Evolutionary conservation across 1,140 invertebrate genomes (phyloP).

Genomic region (Lerema accius): DNA sequence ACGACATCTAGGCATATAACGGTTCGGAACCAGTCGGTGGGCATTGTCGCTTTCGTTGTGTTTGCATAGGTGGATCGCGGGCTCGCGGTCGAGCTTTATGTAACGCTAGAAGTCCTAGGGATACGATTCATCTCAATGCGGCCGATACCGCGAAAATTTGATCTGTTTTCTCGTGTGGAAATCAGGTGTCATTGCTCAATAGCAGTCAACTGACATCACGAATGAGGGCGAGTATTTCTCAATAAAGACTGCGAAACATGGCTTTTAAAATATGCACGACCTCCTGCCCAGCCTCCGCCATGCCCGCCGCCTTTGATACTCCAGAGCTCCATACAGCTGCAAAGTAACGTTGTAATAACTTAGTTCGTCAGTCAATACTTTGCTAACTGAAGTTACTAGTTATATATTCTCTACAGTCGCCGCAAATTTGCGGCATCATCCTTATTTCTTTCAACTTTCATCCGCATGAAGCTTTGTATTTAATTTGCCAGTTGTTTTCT

Average conservation of each 20-base stretch:
- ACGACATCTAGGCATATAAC: constrained; percentile 13
- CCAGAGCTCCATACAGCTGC: neutral
- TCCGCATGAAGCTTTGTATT: constrained; percentile 34
- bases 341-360: constrained; percentile 8
- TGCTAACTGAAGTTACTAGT: neutral
- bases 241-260: constrained; percentile 77
- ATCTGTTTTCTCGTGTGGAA: constrained; percentile 76
- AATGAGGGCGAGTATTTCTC: constrained; percentile 78
- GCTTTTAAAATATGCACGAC: constrained; percentile 77
- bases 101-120: constrained; percentile 44
- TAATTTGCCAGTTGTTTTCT: constrained; percentile 8
- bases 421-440: constrained; percentile 38
- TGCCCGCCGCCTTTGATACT: neutral
- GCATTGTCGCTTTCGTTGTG: constrained; percentile 64
- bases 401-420: constrained; percentile 25
- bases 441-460: constrained; percentile 34
- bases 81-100: constrained; percentile 48
- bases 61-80: constrained; percentile 55
- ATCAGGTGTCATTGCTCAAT: constrained; percentile 75
- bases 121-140: constrained; percentile 35
- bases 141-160: constrained; percentile 57
- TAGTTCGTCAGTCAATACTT: neutral
- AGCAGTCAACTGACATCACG: constrained; percentile 70
- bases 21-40: constrained; percentile 48
- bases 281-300: constrained; percentile 36